Base-by-base conservation (phyloP, 2,888 invertebrate species). In the Drosophila antonietae region DNA sequence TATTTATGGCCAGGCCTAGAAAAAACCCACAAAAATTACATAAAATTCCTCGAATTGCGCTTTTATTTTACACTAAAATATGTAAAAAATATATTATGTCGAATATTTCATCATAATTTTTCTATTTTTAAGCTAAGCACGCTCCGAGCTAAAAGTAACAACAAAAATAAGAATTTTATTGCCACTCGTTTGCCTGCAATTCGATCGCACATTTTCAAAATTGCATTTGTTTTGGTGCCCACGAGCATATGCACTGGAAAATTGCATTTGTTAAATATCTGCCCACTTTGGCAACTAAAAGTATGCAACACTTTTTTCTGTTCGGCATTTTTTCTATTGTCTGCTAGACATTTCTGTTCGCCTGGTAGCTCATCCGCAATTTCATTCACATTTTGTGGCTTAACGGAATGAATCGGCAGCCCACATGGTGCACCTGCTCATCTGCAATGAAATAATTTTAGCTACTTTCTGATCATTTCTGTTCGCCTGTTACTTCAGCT, bases 401-500 rank as follows among this genome's bases (percentile, higher is more conserved):
- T 14, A 18, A 3, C 51, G 33, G 28, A 28, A 28, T 28, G 28
- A 15, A 1, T 18, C 23, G 23, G 5, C 23, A 6, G 10, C 10
- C 6, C 10, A 2, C 10, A 2, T 10, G 23, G 5, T 28, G 23
- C 23, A 37, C 53, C 2, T 37, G 23, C 4, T 1, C 8, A 1
- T 53, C 23, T 53, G 23, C 53, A 23, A 39, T 1, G n/a, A 8
- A n/a, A 28, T 5, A 23, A 23, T 15, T 35, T 8, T 37, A 6
- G 52, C 37, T 53, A 39, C 53, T 39, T 53, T 39, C 37, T 39
- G 23, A 15, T 10, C 53, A n/a, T 39, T 53, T 39, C 37, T 53
- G 53, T 28, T 53, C 3, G 53, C 23, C 39, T 53, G 53, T 20
- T 53, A 39, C 37, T 39, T 39, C 53, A 23, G 39, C 39, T n/a